phyloP scores from a whole-genome alignment of 1,140 invertebrate genomes.

The Diabrotica virgifera region DNA sequence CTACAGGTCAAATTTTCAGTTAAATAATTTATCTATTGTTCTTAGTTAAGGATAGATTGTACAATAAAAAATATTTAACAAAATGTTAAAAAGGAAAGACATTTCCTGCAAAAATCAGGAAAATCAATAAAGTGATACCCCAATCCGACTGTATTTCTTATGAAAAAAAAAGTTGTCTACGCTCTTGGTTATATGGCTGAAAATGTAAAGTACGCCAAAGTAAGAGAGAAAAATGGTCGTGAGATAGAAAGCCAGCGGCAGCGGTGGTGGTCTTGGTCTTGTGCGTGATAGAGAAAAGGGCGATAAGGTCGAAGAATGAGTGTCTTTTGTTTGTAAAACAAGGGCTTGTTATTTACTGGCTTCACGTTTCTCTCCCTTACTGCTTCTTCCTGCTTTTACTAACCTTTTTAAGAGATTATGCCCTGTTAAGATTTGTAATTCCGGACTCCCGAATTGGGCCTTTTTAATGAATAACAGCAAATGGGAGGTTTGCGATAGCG shows the following conservation, averaged over 20 bases:
- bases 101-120: no score
- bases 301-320: slow-evolving; percentile 23
- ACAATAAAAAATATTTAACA: no score
- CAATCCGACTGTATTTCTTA: neutral
- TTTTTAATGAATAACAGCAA: slow-evolving; percentile 3
- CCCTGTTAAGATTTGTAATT: slow-evolving; percentile 16
- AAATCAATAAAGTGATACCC: no score
- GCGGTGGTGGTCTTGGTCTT: slow-evolving; percentile 11
- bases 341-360: slow-evolving; percentile 21
- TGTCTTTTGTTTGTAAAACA: slow-evolving; percentile 24
- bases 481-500: neutral
- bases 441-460: neutral
- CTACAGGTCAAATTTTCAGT: no score
- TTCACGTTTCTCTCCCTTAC: slow-evolving; percentile 7
- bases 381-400: slow-evolving; percentile 9
- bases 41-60: no score
- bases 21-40: no score
- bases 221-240: slow-evolving; percentile 14
- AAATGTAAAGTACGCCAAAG: slow-evolving; percentile 5
- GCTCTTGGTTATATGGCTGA: neutral
- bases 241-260: slow-evolving; percentile 14
- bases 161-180: neutral
- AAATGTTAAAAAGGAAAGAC: no score
- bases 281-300: slow-evolving; percentile 22
- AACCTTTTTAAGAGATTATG: slow-evolving; percentile 18